These are phyloP conservation scores for Cerceris ruficornis DNA, from an alignment of 2,888 invertebrate genomes.

Conservation along the genomic window DNA sequence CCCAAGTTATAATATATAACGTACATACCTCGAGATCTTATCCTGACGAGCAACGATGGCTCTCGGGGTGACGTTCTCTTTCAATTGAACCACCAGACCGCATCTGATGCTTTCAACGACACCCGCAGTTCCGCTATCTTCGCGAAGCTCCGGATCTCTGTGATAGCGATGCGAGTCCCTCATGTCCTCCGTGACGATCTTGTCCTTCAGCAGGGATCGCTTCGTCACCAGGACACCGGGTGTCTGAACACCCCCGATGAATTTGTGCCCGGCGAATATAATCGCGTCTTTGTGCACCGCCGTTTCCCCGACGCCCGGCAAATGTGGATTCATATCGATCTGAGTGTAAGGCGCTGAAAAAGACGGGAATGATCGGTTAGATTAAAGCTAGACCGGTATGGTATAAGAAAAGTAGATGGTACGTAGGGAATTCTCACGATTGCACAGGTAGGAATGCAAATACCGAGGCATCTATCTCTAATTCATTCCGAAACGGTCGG, in stretches of 20 bases:
- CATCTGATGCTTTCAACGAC: constrained; percentile 92
- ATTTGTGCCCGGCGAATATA: constrained; percentile 95
- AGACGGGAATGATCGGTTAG: constrained; percentile 2
- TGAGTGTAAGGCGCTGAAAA: constrained; percentile 87
- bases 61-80: constrained; percentile 90
- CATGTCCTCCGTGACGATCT: constrained; percentile 76
- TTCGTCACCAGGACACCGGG: constrained; percentile 86
- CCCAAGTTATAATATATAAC: background rate
- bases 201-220: constrained; percentile 82
- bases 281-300: constrained; percentile 93
- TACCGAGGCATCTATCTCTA: too few species aligned
- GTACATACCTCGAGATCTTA: constrained; percentile 87
- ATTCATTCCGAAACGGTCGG: too few species aligned
- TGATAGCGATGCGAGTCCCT: constrained; percentile 79
- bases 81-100: constrained; percentile 92
- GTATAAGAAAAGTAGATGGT: background rate
- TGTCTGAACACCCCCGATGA: constrained; percentile 94
- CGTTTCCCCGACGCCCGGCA: constrained; percentile 87
- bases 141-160: constrained; percentile 85
- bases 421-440: background rate
- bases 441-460: too few species aligned
- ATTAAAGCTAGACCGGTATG: too few species aligned
- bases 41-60: constrained; percentile 89
- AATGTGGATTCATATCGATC: constrained; percentile 92
- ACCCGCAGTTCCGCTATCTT: constrained; percentile 90